phyloP scores from a whole-genome alignment of 2,797 vertebrate genomes.

The Carcharodon carcharias region DNA sequence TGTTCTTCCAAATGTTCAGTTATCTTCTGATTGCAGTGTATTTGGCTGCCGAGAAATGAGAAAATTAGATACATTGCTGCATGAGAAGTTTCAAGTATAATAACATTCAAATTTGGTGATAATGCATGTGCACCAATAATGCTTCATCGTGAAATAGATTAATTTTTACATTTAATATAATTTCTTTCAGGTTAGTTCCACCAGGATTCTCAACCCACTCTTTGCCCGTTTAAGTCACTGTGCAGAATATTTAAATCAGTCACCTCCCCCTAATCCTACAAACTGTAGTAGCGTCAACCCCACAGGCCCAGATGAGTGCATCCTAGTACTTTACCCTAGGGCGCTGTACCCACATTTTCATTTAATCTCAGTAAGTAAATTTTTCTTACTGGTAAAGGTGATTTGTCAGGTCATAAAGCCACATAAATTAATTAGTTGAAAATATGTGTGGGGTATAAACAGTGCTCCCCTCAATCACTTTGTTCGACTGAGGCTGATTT shows the following conservation, averaged over 20 bases:
- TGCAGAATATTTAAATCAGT: background rate
- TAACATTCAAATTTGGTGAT: background rate
- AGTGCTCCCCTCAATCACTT: background rate
- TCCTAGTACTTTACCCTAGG: background rate
- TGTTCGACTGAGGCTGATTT: background rate
- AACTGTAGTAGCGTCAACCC: background rate
- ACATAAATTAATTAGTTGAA: background rate
- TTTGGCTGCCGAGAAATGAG: background rate
- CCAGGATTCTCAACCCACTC: background rate
- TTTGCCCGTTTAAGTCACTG: background rate
- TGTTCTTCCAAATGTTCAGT: background rate
- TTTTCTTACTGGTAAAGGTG: background rate
- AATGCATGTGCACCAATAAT: background rate
- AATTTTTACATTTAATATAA: background rate
- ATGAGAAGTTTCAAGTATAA: background rate
- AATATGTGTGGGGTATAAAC: background rate
- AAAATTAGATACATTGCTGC: background rate
- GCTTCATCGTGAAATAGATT: background rate
- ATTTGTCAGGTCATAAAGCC: background rate
- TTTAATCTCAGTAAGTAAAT: no score
- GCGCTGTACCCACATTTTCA: background rate
- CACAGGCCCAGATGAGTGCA: background rate
- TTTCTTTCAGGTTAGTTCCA: background rate
- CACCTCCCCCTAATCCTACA: background rate
- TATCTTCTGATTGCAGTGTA: background rate